Percentiles rank a stretch among this genome's conserved stretches.
Conservation (phyloP, 2,888 invertebrate species). For the Galerucella calmariensis region DNA sequence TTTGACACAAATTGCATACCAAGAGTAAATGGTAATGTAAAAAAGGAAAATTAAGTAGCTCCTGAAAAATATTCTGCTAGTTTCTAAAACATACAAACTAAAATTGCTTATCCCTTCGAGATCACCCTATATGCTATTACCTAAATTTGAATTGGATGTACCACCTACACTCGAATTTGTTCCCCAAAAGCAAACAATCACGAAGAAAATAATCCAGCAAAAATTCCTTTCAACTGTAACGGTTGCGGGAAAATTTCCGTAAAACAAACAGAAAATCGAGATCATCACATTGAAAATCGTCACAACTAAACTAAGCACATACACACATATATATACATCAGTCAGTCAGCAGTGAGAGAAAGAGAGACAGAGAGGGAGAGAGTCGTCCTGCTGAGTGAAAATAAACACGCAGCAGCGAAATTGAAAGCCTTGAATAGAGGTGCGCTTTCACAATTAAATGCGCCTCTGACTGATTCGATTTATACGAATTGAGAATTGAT, state of each 20-base stretch:
- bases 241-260: constrained; percentile 17
- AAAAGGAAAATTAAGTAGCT: no score
- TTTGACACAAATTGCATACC: no score
- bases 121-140: no score
- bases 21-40: no score
- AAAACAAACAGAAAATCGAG: constrained; percentile 35
- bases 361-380: not conserved
- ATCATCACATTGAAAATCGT: constrained; percentile 32
- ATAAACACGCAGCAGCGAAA: constrained; percentile 63
- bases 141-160: not conserved
- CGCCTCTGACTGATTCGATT: constrained; percentile 54
- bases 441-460: constrained; percentile 64
- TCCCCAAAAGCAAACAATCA: constrained; percentile 25
- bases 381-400: constrained; percentile 50
- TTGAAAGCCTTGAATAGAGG: constrained; percentile 64
- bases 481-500: constrained; percentile 40
- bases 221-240: constrained; percentile 21
- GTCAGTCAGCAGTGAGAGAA: constrained; percentile 16
- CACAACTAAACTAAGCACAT: constrained; percentile 23
- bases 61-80: no score
- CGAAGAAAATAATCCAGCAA: constrained; percentile 32
- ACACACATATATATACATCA: constrained; percentile 23
- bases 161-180: constrained; percentile 24
- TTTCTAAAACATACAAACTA: no score
- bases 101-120: no score